Evolutionary conservation across 2,113 vertebrate genomes (phyloP).

Genomic region (Sterna hirundo): DNA sequence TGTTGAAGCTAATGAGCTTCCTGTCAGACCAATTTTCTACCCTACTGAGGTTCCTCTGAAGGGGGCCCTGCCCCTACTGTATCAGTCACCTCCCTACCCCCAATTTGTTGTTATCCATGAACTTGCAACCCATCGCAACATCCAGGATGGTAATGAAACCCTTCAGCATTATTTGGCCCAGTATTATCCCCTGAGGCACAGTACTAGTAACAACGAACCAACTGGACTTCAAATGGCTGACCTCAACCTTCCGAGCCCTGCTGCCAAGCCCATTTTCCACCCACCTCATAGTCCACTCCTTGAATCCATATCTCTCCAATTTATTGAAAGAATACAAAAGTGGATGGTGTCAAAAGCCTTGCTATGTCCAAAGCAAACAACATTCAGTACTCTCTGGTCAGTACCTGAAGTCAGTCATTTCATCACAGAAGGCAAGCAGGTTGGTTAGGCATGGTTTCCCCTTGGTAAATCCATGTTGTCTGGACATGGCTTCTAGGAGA

Average conservation of each 20-base stretch:
- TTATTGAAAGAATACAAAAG: background rate
- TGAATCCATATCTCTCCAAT: background rate
- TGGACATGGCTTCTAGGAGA: background rate
- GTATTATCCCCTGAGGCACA: background rate
- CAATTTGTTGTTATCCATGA: background rate
- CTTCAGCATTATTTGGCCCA: background rate
- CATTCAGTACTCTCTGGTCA: background rate
- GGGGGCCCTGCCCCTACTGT: background rate
- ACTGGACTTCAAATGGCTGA: fast-evolving
- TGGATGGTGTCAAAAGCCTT: background rate
- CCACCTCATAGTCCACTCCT: background rate
- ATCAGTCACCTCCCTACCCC: background rate
- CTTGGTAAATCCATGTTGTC: background rate
- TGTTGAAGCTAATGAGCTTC: background rate
- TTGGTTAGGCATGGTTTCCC: background rate
- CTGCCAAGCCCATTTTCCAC: background rate
- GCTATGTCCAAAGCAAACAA: background rate
- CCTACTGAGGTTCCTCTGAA: background rate
- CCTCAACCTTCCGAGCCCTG: background rate
- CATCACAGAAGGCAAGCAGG: background rate
- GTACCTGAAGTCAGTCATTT: background rate
- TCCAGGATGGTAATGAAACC: background rate
- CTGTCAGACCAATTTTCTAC: background rate
- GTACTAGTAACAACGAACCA: background rate
- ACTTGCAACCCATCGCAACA: background rate